These are phyloP conservation scores for Epinephelus fuscoguttatus DNA, from an alignment of 2,113 vertebrate genomes.

Conservation along the genomic window DNA sequence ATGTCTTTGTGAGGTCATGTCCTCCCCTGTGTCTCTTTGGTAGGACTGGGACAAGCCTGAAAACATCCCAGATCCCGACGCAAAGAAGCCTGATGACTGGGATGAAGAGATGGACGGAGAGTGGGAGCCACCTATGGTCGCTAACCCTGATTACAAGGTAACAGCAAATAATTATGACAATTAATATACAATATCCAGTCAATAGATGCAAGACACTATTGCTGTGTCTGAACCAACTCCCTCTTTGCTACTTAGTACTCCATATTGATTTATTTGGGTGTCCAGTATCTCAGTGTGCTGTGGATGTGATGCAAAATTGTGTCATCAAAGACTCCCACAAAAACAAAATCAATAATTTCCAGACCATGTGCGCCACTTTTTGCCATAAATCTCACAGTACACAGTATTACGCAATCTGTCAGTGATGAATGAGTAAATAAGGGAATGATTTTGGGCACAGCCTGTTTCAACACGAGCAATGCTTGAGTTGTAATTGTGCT, in stretches of 20 bases:
- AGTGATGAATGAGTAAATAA: not conserved
- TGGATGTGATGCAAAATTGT: too few relatives aligned
- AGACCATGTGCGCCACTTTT: not conserved
- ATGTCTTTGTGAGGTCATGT: not conserved
- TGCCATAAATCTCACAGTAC: not conserved
- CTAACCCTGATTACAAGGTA: constrained; percentile 89
- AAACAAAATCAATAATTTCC: not conserved
- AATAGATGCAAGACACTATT: not conserved
- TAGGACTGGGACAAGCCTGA: constrained; percentile 90
- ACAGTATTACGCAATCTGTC: too few relatives aligned
- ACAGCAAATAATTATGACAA: not conserved
- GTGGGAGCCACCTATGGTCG: constrained; percentile 88
- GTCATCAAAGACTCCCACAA: not conserved
- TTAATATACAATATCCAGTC: not conserved
- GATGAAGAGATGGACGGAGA: constrained; percentile 90
- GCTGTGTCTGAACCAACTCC: not conserved
- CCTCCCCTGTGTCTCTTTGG: not conserved
- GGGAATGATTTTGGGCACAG: not conserved
- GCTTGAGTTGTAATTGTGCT: not conserved
- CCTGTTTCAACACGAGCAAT: not conserved
- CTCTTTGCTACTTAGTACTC: not conserved
- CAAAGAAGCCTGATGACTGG: constrained; percentile 90
- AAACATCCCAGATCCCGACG: constrained; percentile 88
- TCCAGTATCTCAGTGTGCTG: not conserved
- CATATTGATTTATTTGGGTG: not conserved